Evolutionary conservation across 2,113 vertebrate species (phyloP), one percentile per base, ranked within the genome.

Genomic region (Lasiurus cinereus): DNA sequence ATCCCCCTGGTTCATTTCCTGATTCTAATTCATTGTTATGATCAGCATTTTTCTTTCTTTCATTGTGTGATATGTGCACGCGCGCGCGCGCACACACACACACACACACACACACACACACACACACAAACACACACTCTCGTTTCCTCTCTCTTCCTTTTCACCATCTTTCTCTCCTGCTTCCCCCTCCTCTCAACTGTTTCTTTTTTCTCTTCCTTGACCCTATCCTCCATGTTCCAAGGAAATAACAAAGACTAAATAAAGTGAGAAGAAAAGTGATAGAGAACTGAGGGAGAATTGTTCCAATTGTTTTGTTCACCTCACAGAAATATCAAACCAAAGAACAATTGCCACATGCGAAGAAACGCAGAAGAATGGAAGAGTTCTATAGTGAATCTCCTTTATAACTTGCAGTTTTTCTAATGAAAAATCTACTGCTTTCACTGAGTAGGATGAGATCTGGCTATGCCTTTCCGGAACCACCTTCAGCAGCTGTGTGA

Each of bases 281-380:
- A 12, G 11, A 31, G 13, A 50, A 39, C 24, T 92, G 33, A 72
- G 64, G 29, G 62, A 83, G 27, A 33, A 48, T 90, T 39, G 12
- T 46, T 59, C 43, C 31, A 73, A 19, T 43, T 82, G 10, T 66
- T 73, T 31, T 72, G 10, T 22, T 22, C 9, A 69, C 29, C 29
- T 74, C 22, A n/a, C 14, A 87, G 59, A 72, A 93, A 69, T 59
- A 36, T 86, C 62, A 90, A 56, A n/a, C 36, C 43, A 29, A 90
- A 90, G 69, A n/a, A 56, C 22, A 85, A 9, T 15, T 56, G 22
- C 36, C 10, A 50, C 8, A n/a, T 62, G 8, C 5, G 12, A 29
- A 86, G 14, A 24, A 67, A 66, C 69, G 56, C 64, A 90, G 72
- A 46, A 56, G 11, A 31, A 56, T 4, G 0, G 6, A 13, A 43